phyloP scores from a whole-genome alignment of 2,113 vertebrate genomes.

The Archocentrus centrarchus region DNA sequence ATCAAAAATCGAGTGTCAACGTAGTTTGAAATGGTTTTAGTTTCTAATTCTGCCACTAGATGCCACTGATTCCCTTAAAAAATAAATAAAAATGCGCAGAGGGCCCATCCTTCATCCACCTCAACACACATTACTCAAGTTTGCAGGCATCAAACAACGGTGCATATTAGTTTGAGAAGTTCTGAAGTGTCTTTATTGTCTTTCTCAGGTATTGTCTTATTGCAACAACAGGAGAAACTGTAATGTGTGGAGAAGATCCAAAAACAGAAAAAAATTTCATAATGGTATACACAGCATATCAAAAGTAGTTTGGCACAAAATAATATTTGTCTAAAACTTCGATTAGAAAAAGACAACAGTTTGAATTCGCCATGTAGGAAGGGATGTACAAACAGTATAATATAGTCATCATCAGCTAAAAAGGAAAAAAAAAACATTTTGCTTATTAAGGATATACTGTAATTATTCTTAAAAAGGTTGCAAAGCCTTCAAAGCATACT shows the following conservation, averaged over 20 bases:
- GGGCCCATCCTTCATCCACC: no score
- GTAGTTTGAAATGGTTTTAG: not conserved
- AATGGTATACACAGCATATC: not conserved
- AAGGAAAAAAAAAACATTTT: not conserved
- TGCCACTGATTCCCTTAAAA: not conserved
- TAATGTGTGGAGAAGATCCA: not conserved
- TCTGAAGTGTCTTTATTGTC: not conserved
- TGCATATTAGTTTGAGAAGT: not conserved
- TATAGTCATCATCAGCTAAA: not conserved
- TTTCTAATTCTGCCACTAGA: conserved; percentile 25
- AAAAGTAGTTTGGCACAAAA: not conserved
- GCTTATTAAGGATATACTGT: not conserved
- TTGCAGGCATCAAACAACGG: not conserved
- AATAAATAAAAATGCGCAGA: no score
- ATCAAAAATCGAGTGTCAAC: not conserved
- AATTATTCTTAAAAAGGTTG: not conserved
- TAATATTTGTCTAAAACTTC: not conserved
- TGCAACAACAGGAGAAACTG: not conserved
- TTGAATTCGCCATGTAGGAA: not conserved
- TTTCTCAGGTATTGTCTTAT: not conserved
- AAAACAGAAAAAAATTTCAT: not conserved
- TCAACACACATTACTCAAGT: not conserved
- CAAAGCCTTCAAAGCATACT: not conserved
- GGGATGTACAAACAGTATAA: not conserved
- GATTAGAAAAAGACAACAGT: not conserved